phyloP scores from a whole-genome alignment of 2,797 vertebrate genomes.

The Gila robusta region DNA sequence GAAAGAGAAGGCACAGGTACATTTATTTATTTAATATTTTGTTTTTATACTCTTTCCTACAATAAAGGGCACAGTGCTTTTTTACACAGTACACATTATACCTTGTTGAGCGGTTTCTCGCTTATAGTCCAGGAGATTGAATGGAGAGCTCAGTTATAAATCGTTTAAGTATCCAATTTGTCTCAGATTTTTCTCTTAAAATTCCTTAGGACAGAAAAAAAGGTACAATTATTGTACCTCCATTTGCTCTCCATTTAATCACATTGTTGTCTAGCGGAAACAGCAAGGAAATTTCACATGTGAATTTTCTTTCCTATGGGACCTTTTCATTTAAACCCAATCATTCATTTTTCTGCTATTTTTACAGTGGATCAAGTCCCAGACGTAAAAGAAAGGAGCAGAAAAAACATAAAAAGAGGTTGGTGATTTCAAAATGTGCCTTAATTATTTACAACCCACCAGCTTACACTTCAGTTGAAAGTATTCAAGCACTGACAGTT shows the following conservation, averaged over 20 bases:
- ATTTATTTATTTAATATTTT: constrained; percentile 49
- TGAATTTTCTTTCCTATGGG: too few relatives aligned
- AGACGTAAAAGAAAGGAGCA: constrained; percentile 92
- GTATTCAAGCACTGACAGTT: constrained; percentile 23
- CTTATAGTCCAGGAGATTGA: background rate
- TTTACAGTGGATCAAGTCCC: constrained; percentile 87
- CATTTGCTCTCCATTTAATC: background rate
- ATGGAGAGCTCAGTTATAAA: constrained; percentile 1
- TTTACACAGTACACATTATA: constrained; percentile 3
- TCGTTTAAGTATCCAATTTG: background rate
- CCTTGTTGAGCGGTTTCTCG: background rate
- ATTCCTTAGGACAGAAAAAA: background rate
- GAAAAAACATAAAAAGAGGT: constrained; percentile 97
- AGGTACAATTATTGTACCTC: background rate
- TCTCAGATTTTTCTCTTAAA: background rate
- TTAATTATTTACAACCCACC: background rate
- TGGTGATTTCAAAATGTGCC: constrained; percentile 72
- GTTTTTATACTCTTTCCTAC: background rate
- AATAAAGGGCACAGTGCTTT: constrained; percentile 14
- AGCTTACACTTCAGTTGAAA: constrained; percentile 3
- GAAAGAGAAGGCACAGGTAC: constrained; percentile 95
- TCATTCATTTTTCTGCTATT: constrained; percentile 69
- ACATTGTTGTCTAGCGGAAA: background rate
- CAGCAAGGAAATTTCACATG: background rate
- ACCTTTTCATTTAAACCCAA: background rate